Percentiles rank a stretch among this genome's conserved stretches.
phyloP scores from a whole-genome alignment of 2,888 invertebrate species.

The Tipula lateralis region DNA sequence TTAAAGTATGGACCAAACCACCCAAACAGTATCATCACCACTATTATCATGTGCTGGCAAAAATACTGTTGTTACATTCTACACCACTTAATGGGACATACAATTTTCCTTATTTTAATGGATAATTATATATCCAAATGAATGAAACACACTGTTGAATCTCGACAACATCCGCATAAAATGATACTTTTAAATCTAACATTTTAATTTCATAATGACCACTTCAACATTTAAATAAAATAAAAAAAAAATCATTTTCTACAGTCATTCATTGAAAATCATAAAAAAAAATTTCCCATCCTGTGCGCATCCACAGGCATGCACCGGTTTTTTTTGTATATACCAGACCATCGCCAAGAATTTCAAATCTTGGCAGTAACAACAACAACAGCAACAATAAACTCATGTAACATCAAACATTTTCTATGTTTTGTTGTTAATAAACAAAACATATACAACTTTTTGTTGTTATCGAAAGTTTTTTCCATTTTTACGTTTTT shows the following conservation, averaged over 20 bases:
- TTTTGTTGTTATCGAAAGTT: background rate
- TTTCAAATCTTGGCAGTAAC: background rate
- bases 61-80: too few species aligned
- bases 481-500: conserved; percentile 7
- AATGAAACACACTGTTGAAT: background rate
- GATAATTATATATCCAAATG: too few species aligned
- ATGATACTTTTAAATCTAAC: background rate
- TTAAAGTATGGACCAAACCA: too few species aligned
- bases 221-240: background rate
- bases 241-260: background rate
- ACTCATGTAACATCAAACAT: conserved; percentile 19
- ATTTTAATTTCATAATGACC: background rate
- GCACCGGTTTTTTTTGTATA: background rate
- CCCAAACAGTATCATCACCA: too few species aligned
- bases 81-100: too few species aligned
- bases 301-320: background rate
- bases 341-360: background rate
- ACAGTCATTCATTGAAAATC: background rate
- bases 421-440: conserved; percentile 11
- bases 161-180: background rate
- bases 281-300: background rate
- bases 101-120: too few species aligned
- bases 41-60: too few species aligned
- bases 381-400: background rate
- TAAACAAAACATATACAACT: background rate